Evolutionary conservation across 2,797 vertebrate genomes (phyloP), one percentile per base, ranked within the genome.

Genomic region (Gymnopithys bicolor): DNA sequence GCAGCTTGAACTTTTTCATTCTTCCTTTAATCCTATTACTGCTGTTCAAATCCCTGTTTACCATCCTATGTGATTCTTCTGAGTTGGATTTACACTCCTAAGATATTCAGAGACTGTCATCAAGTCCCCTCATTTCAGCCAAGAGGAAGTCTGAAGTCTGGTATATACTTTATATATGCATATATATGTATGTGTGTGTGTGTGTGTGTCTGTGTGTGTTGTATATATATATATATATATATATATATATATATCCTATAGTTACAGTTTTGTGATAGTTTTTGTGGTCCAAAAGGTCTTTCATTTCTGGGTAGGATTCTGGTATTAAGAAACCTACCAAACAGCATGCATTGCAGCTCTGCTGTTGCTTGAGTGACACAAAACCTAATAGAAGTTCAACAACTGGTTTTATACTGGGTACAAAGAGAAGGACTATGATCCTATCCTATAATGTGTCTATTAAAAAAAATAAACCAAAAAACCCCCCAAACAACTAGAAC

Each of bases 11-110:
- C 58, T 45, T 76, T 39, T 95, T 39, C 46, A 49, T 90, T 95
- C 75, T 90, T 56, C 59, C 16, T 90, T 92, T 87, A 96, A 94
- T 86, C 52, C 32, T 64, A 63, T 75, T 82, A 76, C 13, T 67
- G 7, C 37, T 78, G 24, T 49, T 87, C 73, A 94, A 85, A 92
- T 87, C 45, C 27, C 41, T 64, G 24, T 94, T 80, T 95, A 64
- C 91, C 58, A 91, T 55, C 28, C 53, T 64, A 30, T 81, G 11
- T 48, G 18, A 78, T 88, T 89, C 46, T 92, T 91, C 45, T 92
- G 45, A 17, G 22, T 81, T 81, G 46, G n/a, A 86, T 94, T 83
- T 86, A 75, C 6, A 48, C 27, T 87, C 6, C 27, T 45, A 71
- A 88, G 43, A 62, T 75, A 85, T n/a, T 82, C 45, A 93, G 18